Conservation (phyloP, 2,797 vertebrate species). For the Leptodactylus fallax region DNA sequence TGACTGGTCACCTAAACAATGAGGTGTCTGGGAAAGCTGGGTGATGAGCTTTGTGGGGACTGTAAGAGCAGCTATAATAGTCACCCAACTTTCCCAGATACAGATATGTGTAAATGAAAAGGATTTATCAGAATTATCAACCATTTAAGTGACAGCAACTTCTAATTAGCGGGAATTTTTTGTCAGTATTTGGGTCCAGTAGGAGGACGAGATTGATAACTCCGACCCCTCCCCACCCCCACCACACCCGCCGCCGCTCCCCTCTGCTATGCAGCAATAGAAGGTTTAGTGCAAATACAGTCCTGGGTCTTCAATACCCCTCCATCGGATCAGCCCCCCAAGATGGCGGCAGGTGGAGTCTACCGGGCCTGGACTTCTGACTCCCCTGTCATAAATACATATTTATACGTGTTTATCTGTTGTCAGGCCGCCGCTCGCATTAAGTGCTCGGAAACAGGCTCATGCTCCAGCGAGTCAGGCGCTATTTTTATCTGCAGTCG, state of each 20-base stretch:
- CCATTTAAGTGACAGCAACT: no score
- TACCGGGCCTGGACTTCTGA: no score
- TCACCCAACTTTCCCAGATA: no score
- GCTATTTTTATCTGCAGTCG: not conserved
- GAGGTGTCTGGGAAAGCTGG: not conserved
- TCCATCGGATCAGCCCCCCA: not conserved
- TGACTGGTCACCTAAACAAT: no score
- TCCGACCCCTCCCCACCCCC: not conserved
- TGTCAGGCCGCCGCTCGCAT: not conserved
- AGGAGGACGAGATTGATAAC: not conserved
- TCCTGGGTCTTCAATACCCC: not conserved
- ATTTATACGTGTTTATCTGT: not conserved
- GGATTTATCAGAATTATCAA: not conserved
- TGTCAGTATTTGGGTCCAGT: not conserved
- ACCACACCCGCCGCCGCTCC: not conserved
- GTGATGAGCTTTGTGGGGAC: not conserved
- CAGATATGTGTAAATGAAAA: no score
- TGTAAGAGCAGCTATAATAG: no score
- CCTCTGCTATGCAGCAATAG: not conserved
- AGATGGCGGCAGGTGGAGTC: not conserved
- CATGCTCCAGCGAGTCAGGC: not conserved
- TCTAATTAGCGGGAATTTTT: not conserved
- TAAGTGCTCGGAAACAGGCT: not conserved
- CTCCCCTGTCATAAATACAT: no score
- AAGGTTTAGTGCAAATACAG: conserved; percentile 14